Conservation (phyloP, 2,888 invertebrate species). For the Achlya flavicornis region DNA sequence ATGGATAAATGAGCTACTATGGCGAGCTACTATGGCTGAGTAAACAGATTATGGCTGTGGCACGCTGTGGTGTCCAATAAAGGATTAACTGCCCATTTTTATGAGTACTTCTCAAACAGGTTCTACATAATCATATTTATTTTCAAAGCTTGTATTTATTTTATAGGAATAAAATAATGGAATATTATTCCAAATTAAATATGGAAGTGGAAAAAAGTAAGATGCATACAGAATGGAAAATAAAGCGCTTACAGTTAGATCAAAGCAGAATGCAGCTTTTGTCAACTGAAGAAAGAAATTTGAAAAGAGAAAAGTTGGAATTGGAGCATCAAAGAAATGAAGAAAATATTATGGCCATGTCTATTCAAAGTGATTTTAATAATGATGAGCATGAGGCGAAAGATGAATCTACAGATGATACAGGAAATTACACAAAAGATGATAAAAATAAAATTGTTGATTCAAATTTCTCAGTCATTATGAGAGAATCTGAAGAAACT, state of each 20-base stretch:
- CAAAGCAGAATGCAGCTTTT: slow-evolving; percentile 73
- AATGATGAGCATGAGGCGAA: slow-evolving; percentile 45
- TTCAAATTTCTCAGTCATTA: slow-evolving; percentile 31
- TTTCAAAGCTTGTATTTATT: background rate
- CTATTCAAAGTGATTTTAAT: slow-evolving; percentile 59
- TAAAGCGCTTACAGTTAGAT: slow-evolving; percentile 74
- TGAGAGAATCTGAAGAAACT: slow-evolving; percentile 33
- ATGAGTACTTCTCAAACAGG: too few relatives aligned
- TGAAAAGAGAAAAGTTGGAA: slow-evolving; percentile 81
- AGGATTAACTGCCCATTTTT: too few relatives aligned
- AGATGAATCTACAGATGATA: slow-evolving; percentile 29
- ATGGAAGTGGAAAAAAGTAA: slow-evolving; percentile 84
- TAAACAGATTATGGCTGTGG: too few relatives aligned
- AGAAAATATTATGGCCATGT: slow-evolving; percentile 65
- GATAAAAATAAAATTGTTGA: slow-evolving; percentile 28
- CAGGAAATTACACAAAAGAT: slow-evolving; percentile 12
- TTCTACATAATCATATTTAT: background rate
- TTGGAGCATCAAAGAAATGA: slow-evolving; percentile 70
- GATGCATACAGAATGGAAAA: slow-evolving; percentile 83
- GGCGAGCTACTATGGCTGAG: too few relatives aligned
- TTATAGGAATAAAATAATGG: slow-evolving; percentile 83
- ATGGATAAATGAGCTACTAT: too few relatives aligned
- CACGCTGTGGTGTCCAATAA: too few relatives aligned
- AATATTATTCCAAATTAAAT: slow-evolving; percentile 86
- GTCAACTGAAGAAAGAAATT: slow-evolving; percentile 80